Evolutionary conservation across 1,140 invertebrate species (phyloP), one percentile per base, ranked within the genome.

Genomic region (Cydia pomonella): DNA sequence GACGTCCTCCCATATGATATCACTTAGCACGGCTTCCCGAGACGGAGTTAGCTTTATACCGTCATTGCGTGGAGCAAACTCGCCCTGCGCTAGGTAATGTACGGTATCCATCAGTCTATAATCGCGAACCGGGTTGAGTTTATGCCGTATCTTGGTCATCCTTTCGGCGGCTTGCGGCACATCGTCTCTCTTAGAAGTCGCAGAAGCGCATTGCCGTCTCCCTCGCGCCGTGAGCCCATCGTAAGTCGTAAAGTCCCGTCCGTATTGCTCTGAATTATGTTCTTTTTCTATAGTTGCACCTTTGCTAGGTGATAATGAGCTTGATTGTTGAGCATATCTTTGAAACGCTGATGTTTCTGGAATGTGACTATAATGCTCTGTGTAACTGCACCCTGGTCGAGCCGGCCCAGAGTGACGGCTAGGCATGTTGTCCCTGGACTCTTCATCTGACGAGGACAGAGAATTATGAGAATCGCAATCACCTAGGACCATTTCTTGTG

Each of bases 1-100:
- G n/a, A 93, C 91, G 76, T 93, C 91, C 82, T 93, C 91, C 85
- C 86, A 92, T 74, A 93, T 93, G 29, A 93, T 93, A 74, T 93
- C 91, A 76, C 91, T 93, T 9, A 93, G 79, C n/a, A 93, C 91
- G 10, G 88, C 91, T 84, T 93, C 91, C 71, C 91, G 76, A 1
- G 91, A 93, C 21, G 91, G 90, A 59, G 91, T 93, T 59, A 93
- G 73, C 77, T 93, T 93, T 59, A 93, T 91, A 13, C 91, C 91
- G 77, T 93, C 91, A 73, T 93, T 88, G 21, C 90, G 84, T 10
- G 91, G 91, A 33, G 89, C 89, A 74, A 93, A 92, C 78, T 93
- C 91, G 0, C 91, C 90, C 83, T 93, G 91, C 69, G 91, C 91
- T 72, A 93, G 84, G 75, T 92, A 93, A 80, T 93, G 91, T 12